Percentiles rank a stretch among this genome's conserved stretches.
phyloP scores from a whole-genome alignment of 2,888 invertebrate species.

The Zaprionus obscuricornis region DNA sequence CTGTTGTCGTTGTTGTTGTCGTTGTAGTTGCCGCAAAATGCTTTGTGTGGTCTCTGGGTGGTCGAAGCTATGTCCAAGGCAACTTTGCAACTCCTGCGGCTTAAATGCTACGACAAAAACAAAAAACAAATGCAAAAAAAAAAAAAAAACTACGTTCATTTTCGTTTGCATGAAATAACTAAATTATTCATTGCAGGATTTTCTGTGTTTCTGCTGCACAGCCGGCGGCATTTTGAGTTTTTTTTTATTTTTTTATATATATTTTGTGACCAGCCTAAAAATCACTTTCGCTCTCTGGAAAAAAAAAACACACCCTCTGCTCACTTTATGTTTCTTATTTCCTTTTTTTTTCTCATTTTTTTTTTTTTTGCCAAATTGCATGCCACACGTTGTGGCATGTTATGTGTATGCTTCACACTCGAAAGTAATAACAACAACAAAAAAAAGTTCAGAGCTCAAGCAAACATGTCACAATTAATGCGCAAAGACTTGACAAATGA shows the following conservation, averaged over 20 bases:
- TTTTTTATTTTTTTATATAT: no score
- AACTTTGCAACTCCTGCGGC: conserved; percentile 67
- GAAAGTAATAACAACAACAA: background rate
- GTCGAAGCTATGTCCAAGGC: conserved; percentile 38
- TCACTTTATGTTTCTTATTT: no score
- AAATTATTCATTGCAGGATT: conserved; percentile 79
- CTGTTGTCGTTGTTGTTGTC: background rate
- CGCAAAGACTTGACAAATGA: conserved; percentile 57
- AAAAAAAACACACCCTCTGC: conserved; percentile 38
- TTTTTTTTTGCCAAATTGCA: no score
- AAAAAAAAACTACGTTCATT: no score
- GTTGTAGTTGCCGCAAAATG: conserved; percentile 4
- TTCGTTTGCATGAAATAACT: conserved; percentile 66
- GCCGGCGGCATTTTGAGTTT: conserved; percentile 19
- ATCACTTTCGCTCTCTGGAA: conserved; percentile 74
- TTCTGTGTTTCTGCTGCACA: conserved; percentile 28
- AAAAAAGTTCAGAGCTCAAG: conserved; percentile 52
- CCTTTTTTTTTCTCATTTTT: no score
- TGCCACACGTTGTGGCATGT: conserved; percentile 1
- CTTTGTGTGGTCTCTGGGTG: conserved; percentile 52
- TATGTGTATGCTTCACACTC: no score
- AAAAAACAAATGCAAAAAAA: no score
- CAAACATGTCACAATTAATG: conserved; percentile 68
- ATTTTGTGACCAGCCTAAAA: conserved; percentile 36
- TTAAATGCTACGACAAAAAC: conserved; percentile 65